Conservation (phyloP, 2,888 invertebrate species). For the Pyrrhosoma nymphula region DNA sequence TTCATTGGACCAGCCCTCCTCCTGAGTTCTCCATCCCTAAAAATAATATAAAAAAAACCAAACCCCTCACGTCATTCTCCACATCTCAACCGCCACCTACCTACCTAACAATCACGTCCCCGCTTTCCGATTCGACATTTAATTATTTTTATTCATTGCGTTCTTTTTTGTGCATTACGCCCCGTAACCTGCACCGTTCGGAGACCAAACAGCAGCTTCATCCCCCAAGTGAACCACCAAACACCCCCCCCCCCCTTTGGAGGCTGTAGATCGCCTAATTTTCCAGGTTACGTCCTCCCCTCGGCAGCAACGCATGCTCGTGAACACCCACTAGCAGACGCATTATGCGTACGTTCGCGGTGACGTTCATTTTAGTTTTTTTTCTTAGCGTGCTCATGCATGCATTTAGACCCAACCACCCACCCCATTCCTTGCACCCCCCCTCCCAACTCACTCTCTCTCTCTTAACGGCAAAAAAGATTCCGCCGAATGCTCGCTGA, state of each 20-base stretch:
- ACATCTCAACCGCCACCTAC: neutral
- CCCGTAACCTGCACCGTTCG: neutral
- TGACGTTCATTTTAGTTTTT: neutral
- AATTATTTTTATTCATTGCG: neutral
- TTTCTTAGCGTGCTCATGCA: constrained; percentile 21
- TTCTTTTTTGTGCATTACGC: neutral
- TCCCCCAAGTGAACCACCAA: neutral
- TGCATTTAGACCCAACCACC: neutral
- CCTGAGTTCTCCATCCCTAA: constrained; percentile 33
- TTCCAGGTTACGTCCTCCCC: constrained; percentile 56
- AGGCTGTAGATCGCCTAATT: constrained; percentile 46
- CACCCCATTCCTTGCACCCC: no score
- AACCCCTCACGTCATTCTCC: neutral
- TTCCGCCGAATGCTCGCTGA: constrained; percentile 23
- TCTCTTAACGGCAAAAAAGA: neutral
- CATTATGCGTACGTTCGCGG: neutral
- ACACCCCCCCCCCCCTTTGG: neutral
- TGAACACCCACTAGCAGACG: constrained; percentile 9
- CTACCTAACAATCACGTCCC: neutral
- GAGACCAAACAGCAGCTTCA: neutral
- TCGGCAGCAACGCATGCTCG: neutral
- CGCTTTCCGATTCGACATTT: neutral
- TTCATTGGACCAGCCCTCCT: constrained; percentile 22
- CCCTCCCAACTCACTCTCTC: no score
- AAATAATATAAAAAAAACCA: neutral